Evolutionary conservation across 2,113 vertebrate genomes (phyloP), one percentile per base, ranked within the genome.

Genomic region (Oryzias celebensis): DNA sequence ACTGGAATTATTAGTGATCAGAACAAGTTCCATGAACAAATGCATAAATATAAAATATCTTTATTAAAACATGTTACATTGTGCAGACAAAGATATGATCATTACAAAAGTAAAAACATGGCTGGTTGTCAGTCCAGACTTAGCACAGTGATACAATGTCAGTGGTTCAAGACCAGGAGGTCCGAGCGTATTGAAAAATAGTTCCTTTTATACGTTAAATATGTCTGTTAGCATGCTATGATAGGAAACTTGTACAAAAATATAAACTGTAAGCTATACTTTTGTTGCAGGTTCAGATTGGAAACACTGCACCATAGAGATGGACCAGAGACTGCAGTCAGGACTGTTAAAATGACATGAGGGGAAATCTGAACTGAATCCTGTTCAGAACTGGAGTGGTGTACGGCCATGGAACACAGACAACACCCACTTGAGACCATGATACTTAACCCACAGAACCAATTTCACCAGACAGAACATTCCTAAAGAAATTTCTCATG

Each of bases 81-180:
- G 48, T 6, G 3, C 65, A 58, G 48, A 81, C 62, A 81, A 80
- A 75, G 36, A 75, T 71, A 81, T 73, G 58, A 75, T 79, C 42
- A 72, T 80, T 82, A 77, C 36, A 82, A 82, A 75, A 76, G 56
- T 84, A 80, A 68, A 86, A 84, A 76, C 77, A 79, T 78, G 70
- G 52, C 71, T 83, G 68, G 52, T 71, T 64, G 52, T 77, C 64
- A n/a, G 60, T 66, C 10, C 50, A 72, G 62, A 82, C 71, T 60
- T 52, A 65, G 62, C 77, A 87, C 80, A 85, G 77, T 75, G 64
- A 65, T 72, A 53, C 20, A 50, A 78, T 60, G 31, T 71, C 72
- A 60, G 75, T 66, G 81, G 49, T 77, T 80, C 59, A 73, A 58
- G 44, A 81, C 26, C 67, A 66, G 26, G 23, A 55, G 65, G 59